These are phyloP conservation scores for Apocheima hispidaria DNA, from an alignment of 2,888 invertebrate genomes.

Conservation along the genomic window DNA sequence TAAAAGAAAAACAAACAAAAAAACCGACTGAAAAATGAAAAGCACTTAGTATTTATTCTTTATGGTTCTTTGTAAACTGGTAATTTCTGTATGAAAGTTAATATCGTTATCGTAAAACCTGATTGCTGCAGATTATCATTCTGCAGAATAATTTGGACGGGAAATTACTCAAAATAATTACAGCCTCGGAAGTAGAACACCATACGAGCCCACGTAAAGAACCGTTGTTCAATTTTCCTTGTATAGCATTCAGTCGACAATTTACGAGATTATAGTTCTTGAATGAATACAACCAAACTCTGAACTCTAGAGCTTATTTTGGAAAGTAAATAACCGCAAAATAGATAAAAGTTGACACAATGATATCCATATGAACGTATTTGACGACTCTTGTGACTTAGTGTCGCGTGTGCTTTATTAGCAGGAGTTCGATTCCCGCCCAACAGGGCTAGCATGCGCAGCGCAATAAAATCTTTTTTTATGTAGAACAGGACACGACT, in stretches of 20 bases:
- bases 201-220: slow-evolving; percentile 15
- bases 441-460: too few species aligned
- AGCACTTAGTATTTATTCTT: background rate
- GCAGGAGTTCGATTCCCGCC: too few species aligned
- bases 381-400: too few species aligned
- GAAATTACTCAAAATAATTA: slow-evolving; percentile 24
- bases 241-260: slow-evolving; percentile 5
- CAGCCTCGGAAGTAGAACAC: slow-evolving; percentile 13
- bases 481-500: too few species aligned
- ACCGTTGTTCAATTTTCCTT: slow-evolving; percentile 25
- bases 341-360: background rate
- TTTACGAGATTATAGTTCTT: slow-evolving; percentile 4
- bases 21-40: too few species aligned
- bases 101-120: background rate
- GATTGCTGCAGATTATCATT: slow-evolving; percentile 6
- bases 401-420: too few species aligned
- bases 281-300: background rate
- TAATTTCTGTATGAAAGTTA: slow-evolving; percentile 5
- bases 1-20: too few species aligned
- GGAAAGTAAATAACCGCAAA: background rate
- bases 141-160: slow-evolving; percentile 8
- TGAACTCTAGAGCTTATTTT: background rate
- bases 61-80: background rate
- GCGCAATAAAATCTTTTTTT: too few species aligned
- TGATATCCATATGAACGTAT: background rate